Percentiles rank a stretch among this genome's conserved stretches.
Conservation (phyloP, 2,888 invertebrate species). For the Ischnus inquisitorius region DNA sequence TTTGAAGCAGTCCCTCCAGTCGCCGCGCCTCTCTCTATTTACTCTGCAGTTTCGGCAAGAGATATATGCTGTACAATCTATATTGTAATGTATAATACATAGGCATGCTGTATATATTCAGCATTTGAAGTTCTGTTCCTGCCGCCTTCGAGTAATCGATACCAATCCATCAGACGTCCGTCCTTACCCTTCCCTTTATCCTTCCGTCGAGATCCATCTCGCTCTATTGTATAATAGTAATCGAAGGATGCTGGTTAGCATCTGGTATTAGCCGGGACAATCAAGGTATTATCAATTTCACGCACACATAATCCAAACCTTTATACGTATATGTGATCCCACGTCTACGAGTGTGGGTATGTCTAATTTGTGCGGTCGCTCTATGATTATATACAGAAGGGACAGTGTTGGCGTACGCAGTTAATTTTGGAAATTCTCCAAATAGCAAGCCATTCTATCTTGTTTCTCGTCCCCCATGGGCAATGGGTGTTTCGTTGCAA, state of each 20-base stretch:
- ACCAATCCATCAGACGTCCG: conserved; percentile 53
- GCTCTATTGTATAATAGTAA: conserved; percentile 40
- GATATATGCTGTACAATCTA: conserved; percentile 18
- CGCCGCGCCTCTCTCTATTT: conserved; percentile 51
- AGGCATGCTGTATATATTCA: conserved; percentile 7
- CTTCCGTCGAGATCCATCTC: conserved; percentile 8
- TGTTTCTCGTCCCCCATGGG: conserved; percentile 11
- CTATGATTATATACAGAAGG: not conserved
- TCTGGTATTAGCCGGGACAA: conserved; percentile 47
- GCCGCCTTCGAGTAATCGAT: conserved; percentile 56
- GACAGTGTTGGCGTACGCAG: conserved; percentile 14
- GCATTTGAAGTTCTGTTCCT: conserved; percentile 36
- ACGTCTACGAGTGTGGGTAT: not conserved
- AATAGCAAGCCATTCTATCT: conserved; percentile 34
- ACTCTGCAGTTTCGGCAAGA: conserved; percentile 51
- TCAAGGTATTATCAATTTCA: conserved; percentile 53
- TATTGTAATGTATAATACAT: conserved; percentile 34
- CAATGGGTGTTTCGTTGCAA: no score
- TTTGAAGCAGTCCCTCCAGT: conserved; percentile 34
- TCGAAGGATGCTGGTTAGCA: conserved; percentile 45
- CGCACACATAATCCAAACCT: not conserved
- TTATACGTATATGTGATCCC: not conserved
- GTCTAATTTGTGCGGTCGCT: conserved; percentile 3
- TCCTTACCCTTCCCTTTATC: conserved; percentile 32
- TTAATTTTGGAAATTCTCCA: conserved; percentile 50